Evolutionary conservation across 2,888 invertebrate species (phyloP), one percentile per base, ranked within the genome.

Genomic region (Zhengitettix transpicula): DNA sequence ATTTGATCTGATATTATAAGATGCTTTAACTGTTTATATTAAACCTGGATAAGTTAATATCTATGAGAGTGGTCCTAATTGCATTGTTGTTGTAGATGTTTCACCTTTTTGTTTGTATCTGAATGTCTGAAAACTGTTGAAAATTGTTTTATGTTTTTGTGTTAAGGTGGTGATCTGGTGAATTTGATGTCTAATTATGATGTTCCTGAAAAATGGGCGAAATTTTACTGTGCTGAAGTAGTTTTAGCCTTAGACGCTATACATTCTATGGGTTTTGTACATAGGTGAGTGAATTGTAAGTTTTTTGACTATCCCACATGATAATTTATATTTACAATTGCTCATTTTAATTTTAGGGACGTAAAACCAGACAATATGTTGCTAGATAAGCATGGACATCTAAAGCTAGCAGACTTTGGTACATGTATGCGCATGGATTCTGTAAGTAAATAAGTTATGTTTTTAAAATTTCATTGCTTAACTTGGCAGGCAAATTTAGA

Each of bases 361-460:
- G 96, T 99, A 1, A 99, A 99, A 75, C 99, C 99, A 57, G 99
- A 98, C 71, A 98, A 98, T 74, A 97, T 98, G 96, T 77, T 98
- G 64, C 80, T 98, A 67, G 97, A 98, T 72, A 88, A 86, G 71
- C 79, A 87, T 73, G 99, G 99, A 10, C 99, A 99, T 74, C 78
- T 99, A 63, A 99, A 98, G 74, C 76, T 99, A 67, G 97, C 99
- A n/a, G 99, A 99, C 77, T 99, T 99, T 77, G 99, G 99, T 58
- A 99, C 99, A 15, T 99, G 99, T 74, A 97, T 99, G 92, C 83
- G 95, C 70, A 97, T 99, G 97, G 95, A 96, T 67, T 77, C 81
- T 2, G 47, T 47, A n/a, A 47, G 47, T 47, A 14, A n/a, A 28
- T 5, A 28, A 28, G 28, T 28, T 28, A n/a, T n/a, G n/a, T n/a